Evolutionary conservation across 1,140 invertebrate genomes (phyloP).

Genomic region (Meloidogyne exigua): DNA sequence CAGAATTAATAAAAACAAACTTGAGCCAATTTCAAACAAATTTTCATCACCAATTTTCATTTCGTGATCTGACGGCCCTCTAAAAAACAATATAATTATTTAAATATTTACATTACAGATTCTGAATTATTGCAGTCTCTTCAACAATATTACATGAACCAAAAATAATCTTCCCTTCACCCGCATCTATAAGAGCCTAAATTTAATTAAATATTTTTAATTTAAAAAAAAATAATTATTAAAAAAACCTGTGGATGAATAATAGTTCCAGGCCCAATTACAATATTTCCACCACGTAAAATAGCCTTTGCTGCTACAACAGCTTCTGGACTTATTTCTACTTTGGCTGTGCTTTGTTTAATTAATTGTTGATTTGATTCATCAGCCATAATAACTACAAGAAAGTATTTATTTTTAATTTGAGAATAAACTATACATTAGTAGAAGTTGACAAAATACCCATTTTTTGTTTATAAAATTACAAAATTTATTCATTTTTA

Average conservation of each 20-base stretch:
- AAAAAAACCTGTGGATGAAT: constrained; percentile 24
- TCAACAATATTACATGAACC: constrained; percentile 44
- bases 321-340: constrained; percentile 22
- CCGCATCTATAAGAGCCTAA: constrained; percentile 36
- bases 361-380: constrained; percentile 10
- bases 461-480: neutral
- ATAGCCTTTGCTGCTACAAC: constrained; percentile 5
- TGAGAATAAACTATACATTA: no score
- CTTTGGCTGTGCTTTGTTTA: neutral
- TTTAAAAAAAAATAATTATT: neutral
- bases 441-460: no score
- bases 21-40: constrained; percentile 38
- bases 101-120: constrained; percentile 23
- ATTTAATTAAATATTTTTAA: neutral
- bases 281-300: constrained; percentile 9
- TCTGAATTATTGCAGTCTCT: constrained; percentile 36
- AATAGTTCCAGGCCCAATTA: constrained; percentile 19
- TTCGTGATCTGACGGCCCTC: neutral
- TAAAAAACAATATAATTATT: constrained; percentile 1
- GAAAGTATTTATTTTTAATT: neutral
- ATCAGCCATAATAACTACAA: neutral
- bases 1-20: neutral
- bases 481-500: neutral
- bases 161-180: constrained; percentile 38
- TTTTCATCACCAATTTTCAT: constrained; percentile 45